Conservation (phyloP, 1,140 invertebrate species). For the Drosophila azteca region DNA sequence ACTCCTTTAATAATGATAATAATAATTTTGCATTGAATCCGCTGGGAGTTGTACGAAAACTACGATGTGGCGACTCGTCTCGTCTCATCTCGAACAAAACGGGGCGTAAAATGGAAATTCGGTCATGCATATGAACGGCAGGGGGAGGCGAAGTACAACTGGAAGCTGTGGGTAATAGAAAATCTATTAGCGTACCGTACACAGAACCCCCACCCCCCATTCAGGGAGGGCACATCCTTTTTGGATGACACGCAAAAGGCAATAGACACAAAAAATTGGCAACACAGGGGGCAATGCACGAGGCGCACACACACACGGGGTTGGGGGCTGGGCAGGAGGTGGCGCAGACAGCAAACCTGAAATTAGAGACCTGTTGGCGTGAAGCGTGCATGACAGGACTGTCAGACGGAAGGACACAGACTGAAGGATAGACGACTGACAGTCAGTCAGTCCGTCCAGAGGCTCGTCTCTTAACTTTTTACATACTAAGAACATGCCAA, state of each 20-base stretch:
- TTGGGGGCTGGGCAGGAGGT: not conserved
- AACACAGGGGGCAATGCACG: conserved; percentile 7
- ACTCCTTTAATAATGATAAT: conserved; percentile 77
- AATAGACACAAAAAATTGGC: not conserved
- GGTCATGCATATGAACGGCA: conserved; percentile 64
- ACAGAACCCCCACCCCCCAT: conserved; percentile 20
- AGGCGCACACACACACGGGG: not conserved
- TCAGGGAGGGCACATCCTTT: conserved; percentile 2
- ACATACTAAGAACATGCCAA: not conserved
- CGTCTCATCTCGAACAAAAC: conserved; percentile 20
- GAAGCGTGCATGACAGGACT: conserved; percentile 51
- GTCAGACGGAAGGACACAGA: conserved; percentile 24
- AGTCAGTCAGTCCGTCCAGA: no score
- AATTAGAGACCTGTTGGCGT: conserved; percentile 73
- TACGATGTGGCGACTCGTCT: not conserved
- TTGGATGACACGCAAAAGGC: conserved; percentile 15
- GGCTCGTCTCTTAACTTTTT: not conserved
- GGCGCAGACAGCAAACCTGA: conserved; percentile 37
- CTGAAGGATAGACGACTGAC: conserved; percentile 7
- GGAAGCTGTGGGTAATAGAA: conserved; percentile 60
- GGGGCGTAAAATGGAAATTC: conserved; percentile 77
- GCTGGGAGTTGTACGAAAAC: conserved; percentile 50
- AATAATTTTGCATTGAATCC: conserved; percentile 68
- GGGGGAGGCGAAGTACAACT: not conserved
- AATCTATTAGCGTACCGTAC: conserved; percentile 71